Conservation (phyloP, 2,113 vertebrate genomes). For the Tonatia bakeri region DNA sequence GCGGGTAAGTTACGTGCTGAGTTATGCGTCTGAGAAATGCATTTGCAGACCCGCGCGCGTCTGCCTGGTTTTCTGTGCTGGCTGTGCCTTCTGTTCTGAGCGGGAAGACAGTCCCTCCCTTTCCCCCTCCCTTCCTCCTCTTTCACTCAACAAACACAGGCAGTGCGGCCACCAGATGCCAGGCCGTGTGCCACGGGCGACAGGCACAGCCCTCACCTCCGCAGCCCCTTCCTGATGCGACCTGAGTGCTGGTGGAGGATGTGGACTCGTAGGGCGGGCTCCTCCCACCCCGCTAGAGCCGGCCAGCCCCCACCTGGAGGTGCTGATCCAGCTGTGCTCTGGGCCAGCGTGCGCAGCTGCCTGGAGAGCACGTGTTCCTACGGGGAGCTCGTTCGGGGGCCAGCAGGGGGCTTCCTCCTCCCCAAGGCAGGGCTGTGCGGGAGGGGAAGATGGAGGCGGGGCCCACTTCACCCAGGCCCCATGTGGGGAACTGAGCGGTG, state of each 20-base stretch:
- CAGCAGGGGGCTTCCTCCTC: too few species aligned
- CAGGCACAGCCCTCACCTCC: accelerated
- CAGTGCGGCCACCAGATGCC: accelerated
- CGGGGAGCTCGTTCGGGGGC: too few species aligned
- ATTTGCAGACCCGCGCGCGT: neutral
- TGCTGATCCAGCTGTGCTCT: too few species aligned
- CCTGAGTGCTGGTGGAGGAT: too few species aligned
- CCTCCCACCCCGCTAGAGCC: too few species aligned
- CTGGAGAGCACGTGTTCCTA: too few species aligned
- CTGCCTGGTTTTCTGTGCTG: neutral
- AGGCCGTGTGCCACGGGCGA: accelerated
- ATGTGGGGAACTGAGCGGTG: neutral
- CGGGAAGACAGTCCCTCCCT: accelerated
- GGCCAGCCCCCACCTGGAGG: too few species aligned
- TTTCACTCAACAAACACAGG: too few species aligned
- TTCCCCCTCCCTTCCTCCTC: neutral
- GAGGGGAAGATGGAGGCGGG: neutral
- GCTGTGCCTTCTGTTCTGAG: neutral
- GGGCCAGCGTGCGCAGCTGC: too few species aligned
- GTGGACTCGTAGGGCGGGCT: too few species aligned
- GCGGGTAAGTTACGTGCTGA: slow-evolving; percentile 44
- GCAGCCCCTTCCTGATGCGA: neutral
- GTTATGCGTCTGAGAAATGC: slow-evolving; percentile 47
- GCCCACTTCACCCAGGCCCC: neutral
- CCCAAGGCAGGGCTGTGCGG: too few species aligned